These are phyloP conservation scores for Syrista parreyssii DNA, from an alignment of 2,888 invertebrate species.

Conservation along the genomic window DNA sequence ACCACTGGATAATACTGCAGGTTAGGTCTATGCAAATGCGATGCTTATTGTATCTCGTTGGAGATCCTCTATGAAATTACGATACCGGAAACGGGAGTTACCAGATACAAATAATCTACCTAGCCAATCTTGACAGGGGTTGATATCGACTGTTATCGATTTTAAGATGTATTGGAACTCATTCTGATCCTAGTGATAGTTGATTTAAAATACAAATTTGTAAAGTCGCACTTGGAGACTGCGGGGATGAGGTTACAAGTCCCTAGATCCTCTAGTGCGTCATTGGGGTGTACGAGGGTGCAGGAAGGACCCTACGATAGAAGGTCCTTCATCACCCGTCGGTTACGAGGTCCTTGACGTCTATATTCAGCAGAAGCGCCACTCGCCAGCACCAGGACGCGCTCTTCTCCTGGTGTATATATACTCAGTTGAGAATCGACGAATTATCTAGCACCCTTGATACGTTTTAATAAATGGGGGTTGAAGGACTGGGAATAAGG, in stretches of 20 bases:
- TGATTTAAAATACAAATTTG: neutral
- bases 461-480: conserved; percentile 15
- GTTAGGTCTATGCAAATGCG: conserved; percentile 43
- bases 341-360: neutral
- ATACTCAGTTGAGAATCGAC: neutral
- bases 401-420: neutral
- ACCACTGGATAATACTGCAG: conserved; percentile 40
- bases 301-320: neutral
- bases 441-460: neutral
- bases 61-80: neutral
- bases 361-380: neutral
- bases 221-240: neutral
- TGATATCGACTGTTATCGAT: neutral
- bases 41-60: conserved; percentile 31
- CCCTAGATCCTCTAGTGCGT: neutral
- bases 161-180: neutral
- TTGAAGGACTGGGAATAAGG: conserved; percentile 8
- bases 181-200: neutral
- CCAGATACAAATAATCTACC: neutral
- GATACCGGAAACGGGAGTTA: neutral
- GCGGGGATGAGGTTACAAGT: neutral
- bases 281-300: neutral
- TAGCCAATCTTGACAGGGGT: neutral
- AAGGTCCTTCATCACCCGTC: neutral
- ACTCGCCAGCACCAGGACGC: neutral